Conservation (phyloP, 2,888 invertebrate genomes). For the Copidosoma aretas region DNA sequence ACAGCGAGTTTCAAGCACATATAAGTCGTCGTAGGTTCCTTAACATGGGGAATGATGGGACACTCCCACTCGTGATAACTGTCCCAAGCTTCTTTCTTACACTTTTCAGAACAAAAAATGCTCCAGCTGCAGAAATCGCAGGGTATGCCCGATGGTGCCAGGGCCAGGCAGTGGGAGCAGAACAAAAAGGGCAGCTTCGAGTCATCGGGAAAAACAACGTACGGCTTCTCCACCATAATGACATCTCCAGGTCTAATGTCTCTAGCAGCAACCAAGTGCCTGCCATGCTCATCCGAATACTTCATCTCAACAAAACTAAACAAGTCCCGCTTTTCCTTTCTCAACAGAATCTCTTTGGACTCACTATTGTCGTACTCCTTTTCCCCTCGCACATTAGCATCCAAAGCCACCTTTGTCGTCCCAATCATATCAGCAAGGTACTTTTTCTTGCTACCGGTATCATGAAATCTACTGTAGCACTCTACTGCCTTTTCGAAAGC, state of each 20-base stretch:
- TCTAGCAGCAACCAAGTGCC: conserved; percentile 73
- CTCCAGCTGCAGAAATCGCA: not conserved
- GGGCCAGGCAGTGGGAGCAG: no score
- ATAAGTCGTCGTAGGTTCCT: not conserved
- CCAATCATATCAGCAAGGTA: no score
- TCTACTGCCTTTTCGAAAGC: no score
- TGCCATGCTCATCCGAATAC: conserved; percentile 69
- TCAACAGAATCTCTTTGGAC: not conserved
- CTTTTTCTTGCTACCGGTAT: no score
- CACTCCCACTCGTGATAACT: not conserved
- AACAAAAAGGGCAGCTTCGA: no score
- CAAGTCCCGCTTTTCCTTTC: no score
- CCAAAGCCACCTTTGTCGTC: no score
- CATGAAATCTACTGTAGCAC: no score
- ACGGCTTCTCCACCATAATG: conserved; percentile 79
- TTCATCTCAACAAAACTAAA: conserved; percentile 70
- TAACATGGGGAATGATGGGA: not conserved
- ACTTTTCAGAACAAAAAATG: not conserved
- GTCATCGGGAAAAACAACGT: conserved; percentile 56
- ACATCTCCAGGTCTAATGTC: conserved; percentile 78
- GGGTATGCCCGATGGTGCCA: not conserved
- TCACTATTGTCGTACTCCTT: not conserved
- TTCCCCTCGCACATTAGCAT: no score
- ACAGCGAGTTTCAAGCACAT: not conserved
- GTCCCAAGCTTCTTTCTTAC: not conserved